A percentile compares a stretch with the other conserved stretches of the same genome.
phyloP scores from a whole-genome alignment of 2,113 vertebrate species.

The Uria aalge region DNA sequence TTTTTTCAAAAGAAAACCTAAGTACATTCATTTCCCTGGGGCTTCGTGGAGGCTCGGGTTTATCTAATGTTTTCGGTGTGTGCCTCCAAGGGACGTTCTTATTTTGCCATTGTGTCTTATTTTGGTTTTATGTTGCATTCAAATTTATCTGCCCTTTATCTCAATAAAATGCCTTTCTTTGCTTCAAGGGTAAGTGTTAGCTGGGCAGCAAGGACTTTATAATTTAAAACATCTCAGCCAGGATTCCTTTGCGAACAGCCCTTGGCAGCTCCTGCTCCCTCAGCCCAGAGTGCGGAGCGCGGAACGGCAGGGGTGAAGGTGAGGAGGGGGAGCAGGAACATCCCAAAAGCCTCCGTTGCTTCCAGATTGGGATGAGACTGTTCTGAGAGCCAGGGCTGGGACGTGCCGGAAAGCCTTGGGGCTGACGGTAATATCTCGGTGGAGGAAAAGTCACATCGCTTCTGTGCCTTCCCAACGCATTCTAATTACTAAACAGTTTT shows the following conservation, averaged over 20 bases:
- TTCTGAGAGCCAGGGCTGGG: not conserved
- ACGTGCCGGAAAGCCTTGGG: not conserved
- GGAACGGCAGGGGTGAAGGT: not conserved
- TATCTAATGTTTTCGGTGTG: not conserved
- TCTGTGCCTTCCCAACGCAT: not conserved
- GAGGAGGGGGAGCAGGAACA: not conserved
- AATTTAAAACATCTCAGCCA: not conserved
- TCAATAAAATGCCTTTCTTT: not conserved
- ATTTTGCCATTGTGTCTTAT: not conserved
- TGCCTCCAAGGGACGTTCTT: not conserved
- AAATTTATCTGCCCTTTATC: not conserved
- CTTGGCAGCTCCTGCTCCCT: not conserved
- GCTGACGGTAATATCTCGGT: not conserved
- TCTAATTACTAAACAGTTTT: not conserved
- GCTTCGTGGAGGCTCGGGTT: not conserved
- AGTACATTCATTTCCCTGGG: not conserved
- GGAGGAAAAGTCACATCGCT: not conserved
- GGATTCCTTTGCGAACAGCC: not conserved
- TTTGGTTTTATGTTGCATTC: not conserved
- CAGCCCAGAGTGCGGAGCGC: not conserved
- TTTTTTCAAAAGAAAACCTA: not conserved
- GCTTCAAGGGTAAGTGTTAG: not conserved
- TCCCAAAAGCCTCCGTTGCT: not conserved
- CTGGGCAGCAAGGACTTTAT: not conserved
- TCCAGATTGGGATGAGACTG: not conserved